Evolutionary conservation across 2,888 invertebrate genomes (phyloP).

Genomic region (Omphaloscelis lunosa): DNA sequence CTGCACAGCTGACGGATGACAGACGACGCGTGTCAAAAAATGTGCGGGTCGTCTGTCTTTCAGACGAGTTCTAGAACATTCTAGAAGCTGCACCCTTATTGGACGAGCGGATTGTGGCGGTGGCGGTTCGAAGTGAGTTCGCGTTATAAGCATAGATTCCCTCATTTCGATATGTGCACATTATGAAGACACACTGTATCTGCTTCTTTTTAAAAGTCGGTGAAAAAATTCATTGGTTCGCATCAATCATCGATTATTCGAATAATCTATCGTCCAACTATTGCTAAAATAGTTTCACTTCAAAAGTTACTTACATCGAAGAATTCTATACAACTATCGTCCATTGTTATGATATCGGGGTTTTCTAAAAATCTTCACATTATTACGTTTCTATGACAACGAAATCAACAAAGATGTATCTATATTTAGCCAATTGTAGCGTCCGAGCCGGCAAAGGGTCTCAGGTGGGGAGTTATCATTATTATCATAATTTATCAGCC

Average conservation of each 20-base stretch:
- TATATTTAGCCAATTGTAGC: background rate
- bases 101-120: no score
- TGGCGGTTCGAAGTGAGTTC: no score
- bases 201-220: no score
- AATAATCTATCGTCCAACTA: background rate
- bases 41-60: no score
- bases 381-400: conserved; percentile 19
- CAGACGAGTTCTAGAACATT: no score
- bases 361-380: background rate
- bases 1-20: no score
- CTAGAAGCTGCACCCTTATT: no score
- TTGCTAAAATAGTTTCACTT: background rate
- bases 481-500: background rate
- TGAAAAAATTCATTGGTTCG: background rate
- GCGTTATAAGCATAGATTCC: no score
- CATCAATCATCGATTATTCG: background rate
- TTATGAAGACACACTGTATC: no score
- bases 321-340: background rate
- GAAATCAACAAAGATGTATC: background rate
- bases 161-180: no score
- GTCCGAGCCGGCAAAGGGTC: background rate
- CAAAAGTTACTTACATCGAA: background rate
- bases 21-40: no score
- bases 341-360: conserved; percentile 1
- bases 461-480: conserved; percentile 12